Percentiles rank a stretch among this genome's conserved stretches.
These are phyloP conservation scores for Aptenodytes patagonicus DNA, from an alignment of 2,113 vertebrate genomes.

Conservation along the genomic window DNA sequence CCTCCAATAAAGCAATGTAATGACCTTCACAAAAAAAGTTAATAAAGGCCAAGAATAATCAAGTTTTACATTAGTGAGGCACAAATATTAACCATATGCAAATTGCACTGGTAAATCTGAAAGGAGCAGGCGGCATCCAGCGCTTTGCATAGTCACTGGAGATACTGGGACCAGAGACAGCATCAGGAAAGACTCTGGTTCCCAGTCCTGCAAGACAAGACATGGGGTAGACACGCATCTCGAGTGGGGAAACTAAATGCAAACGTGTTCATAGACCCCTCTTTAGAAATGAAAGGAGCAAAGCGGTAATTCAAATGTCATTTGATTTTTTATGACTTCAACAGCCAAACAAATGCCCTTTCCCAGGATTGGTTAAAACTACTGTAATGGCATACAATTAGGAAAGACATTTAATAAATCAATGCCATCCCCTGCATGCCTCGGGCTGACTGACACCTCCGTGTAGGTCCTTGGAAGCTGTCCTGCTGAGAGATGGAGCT, in stretches of 20 bases:
- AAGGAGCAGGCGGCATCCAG: background rate
- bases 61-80: background rate
- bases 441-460: background rate
- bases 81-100: conserved; percentile 23
- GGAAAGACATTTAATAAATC: background rate
- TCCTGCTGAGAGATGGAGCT: background rate
- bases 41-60: conserved; percentile 35
- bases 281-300: background rate
- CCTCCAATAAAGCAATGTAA: conserved; percentile 37
- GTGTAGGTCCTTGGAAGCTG: background rate
- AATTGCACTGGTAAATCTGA: background rate
- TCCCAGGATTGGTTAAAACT: background rate
- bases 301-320: background rate
- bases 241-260: background rate
- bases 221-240: rapidly evolving
- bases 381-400: background rate
- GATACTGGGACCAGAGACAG: background rate
- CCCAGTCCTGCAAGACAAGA: background rate
- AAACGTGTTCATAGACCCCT: rapidly evolving
- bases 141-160: background rate
- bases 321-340: background rate
- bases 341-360: background rate
- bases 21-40: background rate
- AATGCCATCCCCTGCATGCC: background rate
- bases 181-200: background rate